phyloP scores from a whole-genome alignment of 2,113 vertebrate genomes.

The Scolopax mira region DNA sequence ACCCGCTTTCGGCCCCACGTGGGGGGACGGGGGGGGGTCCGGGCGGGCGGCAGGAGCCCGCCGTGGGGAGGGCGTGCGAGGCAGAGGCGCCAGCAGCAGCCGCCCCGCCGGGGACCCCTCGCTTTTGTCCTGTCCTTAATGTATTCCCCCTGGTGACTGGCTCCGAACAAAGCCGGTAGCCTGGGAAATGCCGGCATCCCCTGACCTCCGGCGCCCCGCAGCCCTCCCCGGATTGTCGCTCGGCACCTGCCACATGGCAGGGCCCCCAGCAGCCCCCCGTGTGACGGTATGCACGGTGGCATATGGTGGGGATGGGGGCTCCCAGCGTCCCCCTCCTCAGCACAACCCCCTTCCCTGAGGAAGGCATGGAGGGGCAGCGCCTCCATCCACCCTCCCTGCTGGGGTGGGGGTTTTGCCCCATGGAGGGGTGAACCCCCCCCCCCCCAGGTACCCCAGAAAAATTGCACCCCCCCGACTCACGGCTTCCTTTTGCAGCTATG shows the following conservation, averaged over 20 bases:
- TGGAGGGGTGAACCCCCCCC: neutral
- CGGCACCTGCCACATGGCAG: slow-evolving; percentile 79
- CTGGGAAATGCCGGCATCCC: slow-evolving; percentile 84
- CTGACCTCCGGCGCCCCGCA: slow-evolving; percentile 74
- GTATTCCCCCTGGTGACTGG: slow-evolving; percentile 76
- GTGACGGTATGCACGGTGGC: slow-evolving; percentile 67
- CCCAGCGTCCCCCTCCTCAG: neutral
- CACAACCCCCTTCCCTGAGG: neutral
- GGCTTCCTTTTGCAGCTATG: slow-evolving; percentile 76
- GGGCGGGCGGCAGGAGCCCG: neutral
- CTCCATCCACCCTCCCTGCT: neutral
- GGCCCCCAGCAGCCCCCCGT: slow-evolving; percentile 41
- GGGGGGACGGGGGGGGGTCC: neutral
- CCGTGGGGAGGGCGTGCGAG: neutral
- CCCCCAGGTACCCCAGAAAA: rapidly evolving
- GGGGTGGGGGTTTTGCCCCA: neutral
- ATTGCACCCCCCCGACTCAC: neutral
- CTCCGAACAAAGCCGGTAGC: slow-evolving; percentile 79
- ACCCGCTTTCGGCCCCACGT: neutral
- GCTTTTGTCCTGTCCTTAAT: slow-evolving; percentile 81
- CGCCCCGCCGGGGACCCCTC: slow-evolving; percentile 54
- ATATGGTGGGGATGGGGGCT: slow-evolving; percentile 52
- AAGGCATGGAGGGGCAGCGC: neutral
- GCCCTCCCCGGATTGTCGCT: slow-evolving; percentile 56
- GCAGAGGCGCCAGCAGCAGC: slow-evolving; percentile 27